Percentiles rank a stretch among this genome's conserved stretches.
Evolutionary conservation across 1,140 invertebrate species (phyloP).

Genomic region (Aporrectodea caliginosa): DNA sequence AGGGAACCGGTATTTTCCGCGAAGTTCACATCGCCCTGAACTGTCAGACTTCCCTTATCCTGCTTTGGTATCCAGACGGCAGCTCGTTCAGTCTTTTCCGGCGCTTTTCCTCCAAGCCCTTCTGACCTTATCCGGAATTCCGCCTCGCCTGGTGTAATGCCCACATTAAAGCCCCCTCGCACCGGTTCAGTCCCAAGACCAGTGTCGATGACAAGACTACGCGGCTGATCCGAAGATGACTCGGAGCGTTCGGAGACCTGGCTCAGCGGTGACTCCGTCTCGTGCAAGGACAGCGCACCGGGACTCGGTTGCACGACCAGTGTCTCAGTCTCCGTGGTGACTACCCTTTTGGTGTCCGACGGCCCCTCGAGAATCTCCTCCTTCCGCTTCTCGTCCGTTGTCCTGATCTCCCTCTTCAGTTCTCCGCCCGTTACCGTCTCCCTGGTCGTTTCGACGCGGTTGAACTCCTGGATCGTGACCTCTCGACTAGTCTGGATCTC

Average conservation of each 20-base stretch:
- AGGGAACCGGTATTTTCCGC: constrained; percentile 9
- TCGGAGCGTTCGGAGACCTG: no score
- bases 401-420: constrained; percentile 1
- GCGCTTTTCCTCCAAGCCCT: background rate
- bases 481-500: constrained; percentile 22
- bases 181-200: no score
- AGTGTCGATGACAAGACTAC: background rate
- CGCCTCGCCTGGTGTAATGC: background rate
- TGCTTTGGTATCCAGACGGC: no score
- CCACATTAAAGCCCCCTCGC: no score
- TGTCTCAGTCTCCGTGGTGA: background rate
- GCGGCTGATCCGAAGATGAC: background rate
- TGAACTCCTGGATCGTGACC: constrained; percentile 12
- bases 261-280: no score
- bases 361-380: constrained; percentile 12
- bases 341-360: background rate
- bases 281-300: background rate
- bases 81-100: no score
- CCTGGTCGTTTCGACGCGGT: background rate
- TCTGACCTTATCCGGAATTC: background rate
- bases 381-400: constrained; percentile 3
- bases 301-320: background rate
- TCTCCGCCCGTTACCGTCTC: constrained; percentile 2
- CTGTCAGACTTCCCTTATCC: background rate
- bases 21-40: background rate